Evolutionary conservation across 2,888 invertebrate genomes (phyloP).

Genomic region (Stenolophus ochropezus): DNA sequence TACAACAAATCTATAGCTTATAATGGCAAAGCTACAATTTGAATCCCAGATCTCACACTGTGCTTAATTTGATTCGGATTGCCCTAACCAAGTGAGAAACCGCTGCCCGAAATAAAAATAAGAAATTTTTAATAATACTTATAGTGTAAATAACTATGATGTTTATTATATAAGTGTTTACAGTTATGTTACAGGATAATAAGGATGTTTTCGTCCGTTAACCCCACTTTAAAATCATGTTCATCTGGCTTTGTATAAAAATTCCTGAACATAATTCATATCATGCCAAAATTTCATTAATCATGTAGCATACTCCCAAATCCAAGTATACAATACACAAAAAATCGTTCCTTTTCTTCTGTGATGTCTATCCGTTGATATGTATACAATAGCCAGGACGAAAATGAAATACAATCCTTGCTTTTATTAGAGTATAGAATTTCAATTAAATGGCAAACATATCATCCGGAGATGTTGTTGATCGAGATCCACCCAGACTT

Average conservation of each 20-base stretch:
- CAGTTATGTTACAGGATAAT: background rate
- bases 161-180: too few relatives aligned
- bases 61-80: too few relatives aligned
- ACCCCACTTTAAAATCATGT: background rate
- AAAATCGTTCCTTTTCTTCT: conserved; percentile 42
- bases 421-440: conserved; percentile 54
- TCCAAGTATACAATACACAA: conserved; percentile 26
- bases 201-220: background rate
- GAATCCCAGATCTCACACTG: too few relatives aligned
- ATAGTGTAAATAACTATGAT: too few relatives aligned
- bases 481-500: conserved; percentile 12
- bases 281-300: conserved; percentile 52
- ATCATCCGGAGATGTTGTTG: conserved; percentile 25
- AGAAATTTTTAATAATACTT: too few relatives aligned
- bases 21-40: too few relatives aligned
- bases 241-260: background rate
- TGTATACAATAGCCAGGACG: conserved; percentile 43
- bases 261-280: conserved; percentile 5
- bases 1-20: too few relatives aligned
- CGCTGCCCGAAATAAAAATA: too few relatives aligned
- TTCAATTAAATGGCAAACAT: conserved; percentile 57
- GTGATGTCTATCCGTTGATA: conserved; percentile 42
- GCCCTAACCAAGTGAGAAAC: too few relatives aligned
- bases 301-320: conserved; percentile 23
- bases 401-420: conserved; percentile 53